Base-by-base conservation (phyloP, 2,797 vertebrate genomes). In the Mallotus villosus region DNA sequence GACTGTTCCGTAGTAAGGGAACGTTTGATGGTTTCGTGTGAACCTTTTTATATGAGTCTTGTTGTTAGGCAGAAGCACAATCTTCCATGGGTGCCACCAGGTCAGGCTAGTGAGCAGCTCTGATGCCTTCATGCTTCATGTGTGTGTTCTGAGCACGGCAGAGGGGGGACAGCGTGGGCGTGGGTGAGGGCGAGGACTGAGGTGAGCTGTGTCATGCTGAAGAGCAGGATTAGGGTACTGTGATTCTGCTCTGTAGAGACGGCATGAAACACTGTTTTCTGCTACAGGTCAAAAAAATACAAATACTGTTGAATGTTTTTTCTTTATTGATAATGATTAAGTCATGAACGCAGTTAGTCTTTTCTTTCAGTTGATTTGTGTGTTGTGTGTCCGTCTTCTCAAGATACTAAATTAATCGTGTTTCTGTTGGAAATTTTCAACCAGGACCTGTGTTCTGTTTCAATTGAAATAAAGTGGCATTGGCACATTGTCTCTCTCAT, bases 351-450 rank as follows among this genome's bases (percentile, higher is more conserved):
- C 5, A 34, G 32, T 63, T 27, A 17, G 51, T 5, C 17, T 5
- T 4, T 51, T n/a, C 51, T 5, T 19, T 55, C 49, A 17, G 16
- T n/a, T 55, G 4, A 17, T 63, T 19, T 27, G n/a, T 66, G 46
- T 66, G 41, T 68, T 14, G 58, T 27, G 66, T 68, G 51, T 77
- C 68, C 1, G 6, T 67, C 75, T 82, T 77, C 81, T 77, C 75
- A 79, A 69, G 71, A 59, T 14, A 75, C n/a, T 32, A 49, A n/a
- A 5, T 68, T 55, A 73, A 71, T 5, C 34, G 16, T 61, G 61
- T 76, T 77, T 78, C 37, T 61, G 74, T 73, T 74, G 63, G 75
- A 6, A 27, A 66, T 78, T 77, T 82, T 60, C 77, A 78, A 80
- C 34, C 22, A 75, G 66, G 67, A 64, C 53, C 80, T 80, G 70